These are phyloP conservation scores for Syrista parreyssii DNA, from an alignment of 2,888 invertebrate species.

Conservation along the genomic window DNA sequence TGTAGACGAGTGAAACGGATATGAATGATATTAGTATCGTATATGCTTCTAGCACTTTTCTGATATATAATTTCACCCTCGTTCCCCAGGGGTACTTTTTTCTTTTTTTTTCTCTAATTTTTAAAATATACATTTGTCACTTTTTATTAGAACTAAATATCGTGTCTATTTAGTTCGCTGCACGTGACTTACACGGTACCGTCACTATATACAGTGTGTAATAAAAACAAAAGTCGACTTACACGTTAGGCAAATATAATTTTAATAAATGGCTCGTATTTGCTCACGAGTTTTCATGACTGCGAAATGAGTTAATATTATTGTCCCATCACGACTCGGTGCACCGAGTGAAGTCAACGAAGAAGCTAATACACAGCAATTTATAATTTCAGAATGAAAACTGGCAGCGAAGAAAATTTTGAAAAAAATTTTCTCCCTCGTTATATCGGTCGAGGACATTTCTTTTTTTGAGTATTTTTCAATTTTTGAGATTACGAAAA, in stretches of 20 bases:
- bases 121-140: not conserved
- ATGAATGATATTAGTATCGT: not conserved
- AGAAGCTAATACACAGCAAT: not conserved
- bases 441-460: too few species aligned
- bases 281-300: not conserved
- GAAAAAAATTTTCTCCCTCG: too few species aligned
- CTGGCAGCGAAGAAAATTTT: too few species aligned
- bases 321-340: not conserved
- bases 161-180: not conserved
- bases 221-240: not conserved
- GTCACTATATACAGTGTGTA: too few species aligned
- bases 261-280: not conserved
- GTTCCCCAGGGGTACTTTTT: not conserved
- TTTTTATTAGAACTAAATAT: not conserved
- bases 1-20: not conserved
- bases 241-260: not conserved
- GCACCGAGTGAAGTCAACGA: too few species aligned
- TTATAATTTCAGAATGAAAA: not conserved
- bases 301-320: not conserved
- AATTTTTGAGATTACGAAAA: too few species aligned
- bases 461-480: too few species aligned
- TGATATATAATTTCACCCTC: not conserved
- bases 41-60: not conserved
- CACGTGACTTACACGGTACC: not conserved
- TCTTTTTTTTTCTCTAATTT: not conserved